phyloP scores from a whole-genome alignment of 2,888 invertebrate species.

The Mimas tiliae region DNA sequence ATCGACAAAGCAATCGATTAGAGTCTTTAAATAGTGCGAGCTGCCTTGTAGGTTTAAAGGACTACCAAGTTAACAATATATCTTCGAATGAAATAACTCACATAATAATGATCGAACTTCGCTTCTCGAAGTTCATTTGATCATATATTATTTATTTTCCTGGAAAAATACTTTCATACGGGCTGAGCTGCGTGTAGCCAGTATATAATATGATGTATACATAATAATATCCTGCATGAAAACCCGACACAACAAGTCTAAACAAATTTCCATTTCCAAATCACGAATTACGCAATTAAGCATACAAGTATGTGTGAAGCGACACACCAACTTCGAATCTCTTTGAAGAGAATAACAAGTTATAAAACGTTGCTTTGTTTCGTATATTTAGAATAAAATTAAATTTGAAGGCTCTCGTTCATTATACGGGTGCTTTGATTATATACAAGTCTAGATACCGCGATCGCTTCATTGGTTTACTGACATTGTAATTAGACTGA shows the following conservation, averaged over 20 bases:
- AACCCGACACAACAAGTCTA: neutral
- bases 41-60: no score
- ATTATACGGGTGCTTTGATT: conserved; percentile 3
- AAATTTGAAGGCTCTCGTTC: neutral
- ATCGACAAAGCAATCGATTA: no score
- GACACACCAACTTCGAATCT: neutral
- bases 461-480: neutral
- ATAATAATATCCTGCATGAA: no score
- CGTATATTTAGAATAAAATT: conserved; percentile 1
- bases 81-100: no score
- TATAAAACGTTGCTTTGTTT: conserved; percentile 14
- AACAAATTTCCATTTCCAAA: neutral
- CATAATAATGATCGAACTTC: no score
- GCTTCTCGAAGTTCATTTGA: no score
- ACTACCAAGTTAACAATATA: no score
- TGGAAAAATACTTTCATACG: no score
- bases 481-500: neutral
- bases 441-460: neutral
- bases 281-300: conserved; percentile 15
- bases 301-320: neutral
- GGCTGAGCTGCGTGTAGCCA: no score
- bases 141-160: neutral
- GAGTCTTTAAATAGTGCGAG: no score
- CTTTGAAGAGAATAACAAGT: conserved; percentile 23
- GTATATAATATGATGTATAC: no score